Evolutionary conservation across 1,140 invertebrate species (phyloP).

Genomic region (Papilio glaucus): DNA sequence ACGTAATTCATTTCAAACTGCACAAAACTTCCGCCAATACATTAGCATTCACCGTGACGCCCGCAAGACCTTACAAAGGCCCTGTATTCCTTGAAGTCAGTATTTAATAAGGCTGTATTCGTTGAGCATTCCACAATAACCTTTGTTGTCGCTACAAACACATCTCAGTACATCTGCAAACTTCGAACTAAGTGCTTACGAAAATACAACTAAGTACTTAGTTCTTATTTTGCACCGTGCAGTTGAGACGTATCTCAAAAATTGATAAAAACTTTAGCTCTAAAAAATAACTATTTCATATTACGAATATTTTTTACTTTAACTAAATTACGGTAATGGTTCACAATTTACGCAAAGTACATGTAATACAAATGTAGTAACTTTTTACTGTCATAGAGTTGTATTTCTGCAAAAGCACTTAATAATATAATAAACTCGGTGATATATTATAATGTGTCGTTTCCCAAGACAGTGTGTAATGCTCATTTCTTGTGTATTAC

Average conservation of each 20-base stretch:
- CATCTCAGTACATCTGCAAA: slow-evolving; percentile 36
- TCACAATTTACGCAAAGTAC: slow-evolving; percentile 26
- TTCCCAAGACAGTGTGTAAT: slow-evolving; percentile 29
- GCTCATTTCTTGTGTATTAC: slow-evolving; percentile 32
- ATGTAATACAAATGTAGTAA: slow-evolving; percentile 28
- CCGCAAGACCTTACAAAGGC: slow-evolving; percentile 32
- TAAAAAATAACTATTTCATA: neutral
- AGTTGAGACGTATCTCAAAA: slow-evolving; percentile 13
- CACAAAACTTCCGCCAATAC: slow-evolving; percentile 29
- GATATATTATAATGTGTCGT: slow-evolving; percentile 36
- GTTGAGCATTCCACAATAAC: slow-evolving; percentile 31
- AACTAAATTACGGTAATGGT: slow-evolving; percentile 8
- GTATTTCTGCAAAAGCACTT: slow-evolving; percentile 19
- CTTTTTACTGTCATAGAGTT: slow-evolving; percentile 13
- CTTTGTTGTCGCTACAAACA: slow-evolving; percentile 32
- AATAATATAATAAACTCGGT: slow-evolving; percentile 31
- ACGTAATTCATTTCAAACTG: slow-evolving; percentile 25
- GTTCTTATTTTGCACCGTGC: slow-evolving; percentile 10
- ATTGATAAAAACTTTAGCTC: neutral
- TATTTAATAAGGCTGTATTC: slow-evolving; percentile 35
- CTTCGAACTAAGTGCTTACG: slow-evolving; percentile 6
- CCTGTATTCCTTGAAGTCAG: slow-evolving; percentile 36
- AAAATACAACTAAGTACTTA: slow-evolving; percentile 21
- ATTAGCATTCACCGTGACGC: slow-evolving; percentile 27
- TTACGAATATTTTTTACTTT: slow-evolving; percentile 2